Evolutionary conservation across 2,888 invertebrate species (phyloP).

Genomic region (Fragum sueziense): DNA sequence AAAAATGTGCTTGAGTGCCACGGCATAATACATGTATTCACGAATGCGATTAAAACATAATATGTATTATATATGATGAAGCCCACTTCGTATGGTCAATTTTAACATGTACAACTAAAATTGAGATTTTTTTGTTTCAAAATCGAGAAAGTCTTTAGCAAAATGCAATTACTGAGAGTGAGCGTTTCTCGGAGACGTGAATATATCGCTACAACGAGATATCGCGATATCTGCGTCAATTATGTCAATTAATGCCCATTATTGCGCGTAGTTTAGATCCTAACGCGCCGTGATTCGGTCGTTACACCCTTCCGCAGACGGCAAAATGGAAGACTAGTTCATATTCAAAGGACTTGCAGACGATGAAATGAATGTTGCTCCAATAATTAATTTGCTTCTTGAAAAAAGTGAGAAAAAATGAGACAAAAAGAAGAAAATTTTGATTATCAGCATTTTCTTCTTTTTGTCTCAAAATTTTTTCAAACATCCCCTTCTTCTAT

Average conservation of each 20-base stretch:
- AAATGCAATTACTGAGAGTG: not conserved
- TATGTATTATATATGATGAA: no score
- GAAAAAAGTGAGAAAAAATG: not conserved
- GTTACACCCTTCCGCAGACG: not conserved
- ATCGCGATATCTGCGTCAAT: constrained; percentile 9
- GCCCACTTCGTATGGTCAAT: no score
- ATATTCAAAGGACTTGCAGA: not conserved
- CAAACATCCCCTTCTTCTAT: no score
- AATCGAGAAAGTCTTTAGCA: no score
- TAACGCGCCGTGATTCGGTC: constrained; percentile 1
- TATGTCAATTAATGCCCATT: constrained; percentile 14
- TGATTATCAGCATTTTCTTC: not conserved
- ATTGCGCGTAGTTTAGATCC: constrained; percentile 15
- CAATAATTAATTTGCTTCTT: not conserved
- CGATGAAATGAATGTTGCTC: not conserved
- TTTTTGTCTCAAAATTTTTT: not conserved
- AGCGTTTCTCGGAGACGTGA: not conserved
- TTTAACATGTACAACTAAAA: no score
- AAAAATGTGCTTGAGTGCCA: no score
- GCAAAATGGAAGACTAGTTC: not conserved
- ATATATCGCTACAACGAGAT: constrained; percentile 9
- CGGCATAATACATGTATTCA: no score
- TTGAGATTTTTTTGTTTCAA: no score
- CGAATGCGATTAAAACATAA: no score
- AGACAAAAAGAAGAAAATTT: not conserved